Percentiles rank a stretch among this genome's conserved stretches.
These are phyloP conservation scores for Edolisoma coerulescens DNA, from an alignment of 2,113 vertebrate species.

Conservation along the genomic window DNA sequence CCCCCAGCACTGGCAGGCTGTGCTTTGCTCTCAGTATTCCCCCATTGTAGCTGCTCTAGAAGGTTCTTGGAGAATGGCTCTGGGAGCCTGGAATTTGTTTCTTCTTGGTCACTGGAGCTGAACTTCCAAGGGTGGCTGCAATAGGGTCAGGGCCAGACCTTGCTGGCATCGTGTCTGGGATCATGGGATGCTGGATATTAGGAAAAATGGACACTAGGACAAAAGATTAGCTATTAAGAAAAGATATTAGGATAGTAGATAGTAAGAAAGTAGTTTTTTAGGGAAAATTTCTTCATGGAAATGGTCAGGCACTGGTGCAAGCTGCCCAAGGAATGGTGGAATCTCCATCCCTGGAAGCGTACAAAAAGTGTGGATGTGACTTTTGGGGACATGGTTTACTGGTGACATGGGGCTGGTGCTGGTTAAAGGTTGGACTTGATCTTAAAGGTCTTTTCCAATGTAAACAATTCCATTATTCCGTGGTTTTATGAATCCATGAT, in stretches of 20 bases:
- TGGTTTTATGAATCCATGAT: background rate
- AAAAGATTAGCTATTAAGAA: background rate
- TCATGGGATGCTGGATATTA: background rate
- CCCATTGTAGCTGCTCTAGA: background rate
- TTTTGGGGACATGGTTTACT: background rate
- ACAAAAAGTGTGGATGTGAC: background rate
- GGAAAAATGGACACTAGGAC: background rate
- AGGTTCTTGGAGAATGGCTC: background rate
- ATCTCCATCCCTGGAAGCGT: background rate
- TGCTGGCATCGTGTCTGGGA: background rate
- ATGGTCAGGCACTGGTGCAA: background rate
- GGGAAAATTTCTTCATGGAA: background rate
- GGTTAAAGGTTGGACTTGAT: background rate
- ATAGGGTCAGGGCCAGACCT: background rate
- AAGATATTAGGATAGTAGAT: background rate
- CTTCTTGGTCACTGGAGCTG: background rate
- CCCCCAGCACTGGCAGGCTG: background rate
- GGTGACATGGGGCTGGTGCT: background rate
- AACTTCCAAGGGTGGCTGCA: background rate
- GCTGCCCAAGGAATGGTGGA: background rate
- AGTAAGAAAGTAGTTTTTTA: background rate
- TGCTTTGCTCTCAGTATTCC: fast-evolving
- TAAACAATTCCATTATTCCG: background rate
- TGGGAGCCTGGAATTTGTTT: background rate
- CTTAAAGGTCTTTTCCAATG: background rate